phyloP scores from a whole-genome alignment of 2,797 vertebrate genomes.

The Sibirionetta formosa region DNA sequence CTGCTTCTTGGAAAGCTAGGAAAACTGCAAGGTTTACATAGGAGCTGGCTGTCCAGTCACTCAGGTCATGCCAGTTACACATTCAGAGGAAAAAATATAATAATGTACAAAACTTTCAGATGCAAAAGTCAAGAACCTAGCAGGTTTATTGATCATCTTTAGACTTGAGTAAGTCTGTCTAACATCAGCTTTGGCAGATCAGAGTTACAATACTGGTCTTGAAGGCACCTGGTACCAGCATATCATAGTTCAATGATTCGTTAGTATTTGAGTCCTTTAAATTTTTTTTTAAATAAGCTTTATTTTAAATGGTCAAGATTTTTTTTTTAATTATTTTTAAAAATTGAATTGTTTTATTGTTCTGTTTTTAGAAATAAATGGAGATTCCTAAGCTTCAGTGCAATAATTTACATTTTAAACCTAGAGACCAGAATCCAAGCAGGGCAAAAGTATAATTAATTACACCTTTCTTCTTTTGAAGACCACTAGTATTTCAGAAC shows the following conservation, averaged over 20 bases:
- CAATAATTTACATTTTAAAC: neutral
- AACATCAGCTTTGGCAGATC: neutral
- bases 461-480: neutral
- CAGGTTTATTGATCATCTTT: neutral
- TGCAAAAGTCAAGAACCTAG: neutral
- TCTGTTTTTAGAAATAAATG: neutral
- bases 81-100: neutral
- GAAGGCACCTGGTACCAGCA: neutral
- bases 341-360: neutral
- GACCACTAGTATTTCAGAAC: neutral
- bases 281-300: neutral
- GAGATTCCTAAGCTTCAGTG: neutral
- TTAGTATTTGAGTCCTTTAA: neutral
- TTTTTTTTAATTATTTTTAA: neutral
- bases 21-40: neutral
- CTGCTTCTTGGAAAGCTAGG: neutral
- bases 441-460: neutral
- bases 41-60: neutral
- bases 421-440: neutral
- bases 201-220: neutral
- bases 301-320: neutral
- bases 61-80: neutral
- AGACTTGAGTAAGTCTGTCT: neutral
- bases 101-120: neutral
- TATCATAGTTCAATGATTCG: neutral